These are phyloP conservation scores for Ceyx erithaca DNA, from an alignment of 2,797 vertebrate species.

Conservation along the genomic window DNA sequence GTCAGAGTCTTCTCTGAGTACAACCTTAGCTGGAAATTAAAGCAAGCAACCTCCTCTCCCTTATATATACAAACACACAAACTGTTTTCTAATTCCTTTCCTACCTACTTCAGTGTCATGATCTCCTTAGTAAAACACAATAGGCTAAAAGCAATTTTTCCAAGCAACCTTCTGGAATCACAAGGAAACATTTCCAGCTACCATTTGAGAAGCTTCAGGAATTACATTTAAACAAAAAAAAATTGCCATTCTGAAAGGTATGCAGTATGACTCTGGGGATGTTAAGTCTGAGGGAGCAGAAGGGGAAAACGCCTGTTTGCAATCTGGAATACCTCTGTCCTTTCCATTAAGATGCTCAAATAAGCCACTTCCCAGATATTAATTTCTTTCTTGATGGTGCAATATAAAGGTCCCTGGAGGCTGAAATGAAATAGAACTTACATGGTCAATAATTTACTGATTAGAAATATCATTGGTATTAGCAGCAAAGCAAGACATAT, in stretches of 20 bases:
- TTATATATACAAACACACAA: background rate
- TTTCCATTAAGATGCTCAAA: background rate
- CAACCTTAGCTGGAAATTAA: background rate
- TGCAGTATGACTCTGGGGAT: accelerated
- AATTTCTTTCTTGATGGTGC: background rate
- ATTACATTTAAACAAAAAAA: background rate
- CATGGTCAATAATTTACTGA: background rate
- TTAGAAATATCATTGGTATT: background rate
- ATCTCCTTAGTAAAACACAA: background rate
- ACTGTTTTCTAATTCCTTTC: background rate
- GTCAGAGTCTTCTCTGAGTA: background rate
- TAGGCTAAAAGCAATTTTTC: background rate
- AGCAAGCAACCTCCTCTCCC: background rate
- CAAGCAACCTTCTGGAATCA: background rate
- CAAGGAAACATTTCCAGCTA: background rate
- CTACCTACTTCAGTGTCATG: background rate
- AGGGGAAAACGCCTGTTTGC: background rate
- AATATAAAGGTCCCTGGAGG: background rate
- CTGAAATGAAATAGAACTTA: background rate
- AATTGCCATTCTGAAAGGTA: background rate
- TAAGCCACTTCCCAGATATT: background rate
- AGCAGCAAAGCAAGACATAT: background rate
- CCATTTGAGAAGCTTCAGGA: background rate
- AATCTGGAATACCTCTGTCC: background rate
- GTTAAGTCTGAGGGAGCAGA: background rate